These are phyloP conservation scores for Microtus richardsoni DNA, from an alignment of 2,113 vertebrate species.

Conservation along the genomic window DNA sequence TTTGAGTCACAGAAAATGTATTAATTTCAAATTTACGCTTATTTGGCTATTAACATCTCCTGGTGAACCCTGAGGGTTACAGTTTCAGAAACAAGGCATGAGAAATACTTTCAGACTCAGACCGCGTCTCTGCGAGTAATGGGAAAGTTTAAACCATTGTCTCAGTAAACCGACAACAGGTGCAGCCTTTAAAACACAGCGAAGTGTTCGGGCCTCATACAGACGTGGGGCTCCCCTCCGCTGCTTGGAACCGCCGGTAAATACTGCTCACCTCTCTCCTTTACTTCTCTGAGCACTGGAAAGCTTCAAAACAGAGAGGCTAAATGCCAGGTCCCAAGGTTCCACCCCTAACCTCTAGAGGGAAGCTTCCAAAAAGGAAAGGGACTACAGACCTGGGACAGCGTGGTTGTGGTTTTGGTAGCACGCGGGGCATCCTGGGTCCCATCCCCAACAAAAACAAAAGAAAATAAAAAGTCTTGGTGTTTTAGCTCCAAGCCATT, in stretches of 20 bases:
- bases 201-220: background rate
- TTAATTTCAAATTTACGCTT: background rate
- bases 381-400: background rate
- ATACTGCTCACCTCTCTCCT: background rate
- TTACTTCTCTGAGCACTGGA: background rate
- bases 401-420: background rate
- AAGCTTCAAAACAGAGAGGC: background rate
- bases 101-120: background rate
- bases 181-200: background rate
- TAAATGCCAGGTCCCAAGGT: background rate
- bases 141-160: background rate
- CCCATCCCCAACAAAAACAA: background rate
- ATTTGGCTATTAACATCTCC: background rate
- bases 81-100: background rate
- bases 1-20: background rate
- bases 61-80: background rate
- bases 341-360: background rate
- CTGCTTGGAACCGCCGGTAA: background rate
- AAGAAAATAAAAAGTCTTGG: background rate
- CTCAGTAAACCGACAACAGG: background rate
- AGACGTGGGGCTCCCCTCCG: background rate
- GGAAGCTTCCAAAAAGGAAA: background rate
- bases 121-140: background rate
- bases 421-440: too few species aligned
- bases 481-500: background rate